Conservation (phyloP, 2,797 vertebrate species). For the Sandelia bainsii region DNA sequence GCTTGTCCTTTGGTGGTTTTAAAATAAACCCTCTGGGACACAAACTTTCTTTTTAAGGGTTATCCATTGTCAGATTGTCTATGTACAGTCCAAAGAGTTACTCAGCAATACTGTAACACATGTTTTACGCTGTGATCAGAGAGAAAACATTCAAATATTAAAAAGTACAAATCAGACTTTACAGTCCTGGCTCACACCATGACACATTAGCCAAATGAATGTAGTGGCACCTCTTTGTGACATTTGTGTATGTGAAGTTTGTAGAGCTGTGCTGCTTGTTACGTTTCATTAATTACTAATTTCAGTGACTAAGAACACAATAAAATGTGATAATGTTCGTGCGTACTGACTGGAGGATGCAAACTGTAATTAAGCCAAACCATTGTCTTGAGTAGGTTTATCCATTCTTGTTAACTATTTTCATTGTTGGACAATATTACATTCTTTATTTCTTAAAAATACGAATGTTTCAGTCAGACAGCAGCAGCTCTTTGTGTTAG, state of each 20-base stretch:
- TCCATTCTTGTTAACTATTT: constrained; percentile 4
- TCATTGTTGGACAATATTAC: not conserved
- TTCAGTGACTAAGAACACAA: constrained; percentile 14
- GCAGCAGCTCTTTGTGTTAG: constrained; percentile 44
- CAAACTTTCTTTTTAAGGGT: not conserved
- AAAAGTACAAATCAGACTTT: too few relatives aligned
- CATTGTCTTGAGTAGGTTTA: not conserved
- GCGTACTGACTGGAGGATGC: not conserved
- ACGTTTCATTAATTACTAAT: constrained; percentile 2
- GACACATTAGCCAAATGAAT: constrained; percentile 11
- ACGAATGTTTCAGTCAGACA: constrained; percentile 4
- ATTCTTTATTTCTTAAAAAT: constrained; percentile 25
- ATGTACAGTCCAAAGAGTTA: constrained; percentile 1
- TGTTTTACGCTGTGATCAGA: not conserved
- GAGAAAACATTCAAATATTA: too few relatives aligned
- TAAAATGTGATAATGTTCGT: constrained; percentile 13
- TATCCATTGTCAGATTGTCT: not conserved
- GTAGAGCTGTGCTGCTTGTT: constrained; percentile 6
- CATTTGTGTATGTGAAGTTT: constrained; percentile 25
- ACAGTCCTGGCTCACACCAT: constrained; percentile 4
- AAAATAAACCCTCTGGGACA: not conserved
- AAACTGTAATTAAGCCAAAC: constrained; percentile 16
- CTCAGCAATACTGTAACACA: not conserved
- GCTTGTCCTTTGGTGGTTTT: not conserved
- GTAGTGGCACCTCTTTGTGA: constrained; percentile 12